These are phyloP conservation scores for Liodrosophila aerea DNA, from an alignment of 2,888 invertebrate genomes.

Conservation along the genomic window DNA sequence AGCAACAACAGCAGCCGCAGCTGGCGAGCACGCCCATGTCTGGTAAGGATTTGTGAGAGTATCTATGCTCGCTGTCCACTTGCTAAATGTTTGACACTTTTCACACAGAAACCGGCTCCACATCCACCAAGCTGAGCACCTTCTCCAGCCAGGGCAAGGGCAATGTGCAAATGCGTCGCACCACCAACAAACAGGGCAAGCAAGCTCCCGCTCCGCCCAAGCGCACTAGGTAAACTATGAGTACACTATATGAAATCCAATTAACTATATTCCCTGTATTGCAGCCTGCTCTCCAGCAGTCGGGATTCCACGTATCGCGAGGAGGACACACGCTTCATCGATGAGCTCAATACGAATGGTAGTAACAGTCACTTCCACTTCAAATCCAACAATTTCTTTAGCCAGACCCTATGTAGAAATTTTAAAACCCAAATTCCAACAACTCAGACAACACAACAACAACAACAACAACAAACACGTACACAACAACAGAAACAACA, in stretches of 20 bases:
- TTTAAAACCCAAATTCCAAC: constrained; percentile 79
- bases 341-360: constrained; percentile 82
- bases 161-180: constrained; percentile 91
- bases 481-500: constrained; percentile 58
- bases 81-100: constrained; percentile 12
- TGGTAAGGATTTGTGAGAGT: constrained; percentile 63
- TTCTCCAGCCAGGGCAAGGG: constrained; percentile 86
- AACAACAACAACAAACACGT: constrained; percentile 58
- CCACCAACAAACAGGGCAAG: constrained; percentile 94
- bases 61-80: background rate
- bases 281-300: constrained; percentile 81
- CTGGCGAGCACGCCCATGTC: constrained; percentile 82
- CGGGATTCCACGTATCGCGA: constrained; percentile 83
- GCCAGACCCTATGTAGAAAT: constrained; percentile 77
- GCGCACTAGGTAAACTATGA: constrained; percentile 93
- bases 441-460: constrained; percentile 34
- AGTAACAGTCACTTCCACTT: constrained; percentile 68
- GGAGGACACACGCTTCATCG: constrained; percentile 81
- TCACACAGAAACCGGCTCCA: constrained; percentile 83
- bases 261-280: constrained; percentile 22
- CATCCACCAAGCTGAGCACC: constrained; percentile 85
- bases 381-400: constrained; percentile 58
- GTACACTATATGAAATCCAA: constrained; percentile 89
- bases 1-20: constrained; percentile 78
- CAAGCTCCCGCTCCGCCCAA: constrained; percentile 98